Conservation (phyloP, 2,797 vertebrate genomes). For the Chrosomus eos region DNA sequence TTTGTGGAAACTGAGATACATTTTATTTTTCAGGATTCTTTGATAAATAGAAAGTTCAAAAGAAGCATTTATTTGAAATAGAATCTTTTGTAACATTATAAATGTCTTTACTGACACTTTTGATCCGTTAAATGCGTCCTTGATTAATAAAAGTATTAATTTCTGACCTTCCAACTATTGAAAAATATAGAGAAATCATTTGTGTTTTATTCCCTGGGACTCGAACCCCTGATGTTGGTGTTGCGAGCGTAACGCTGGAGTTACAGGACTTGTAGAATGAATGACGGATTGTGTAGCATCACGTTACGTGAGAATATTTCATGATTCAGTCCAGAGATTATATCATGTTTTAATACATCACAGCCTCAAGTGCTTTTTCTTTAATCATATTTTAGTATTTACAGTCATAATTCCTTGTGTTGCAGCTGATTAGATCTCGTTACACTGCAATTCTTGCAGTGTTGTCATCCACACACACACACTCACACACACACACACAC, state of each 20-base stretch:
- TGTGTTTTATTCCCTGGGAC: neutral
- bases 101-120: neutral
- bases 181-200: neutral
- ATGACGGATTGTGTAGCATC: neutral
- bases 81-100: too few relatives aligned
- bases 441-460: neutral
- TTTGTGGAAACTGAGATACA: neutral
- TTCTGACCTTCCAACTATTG: neutral
- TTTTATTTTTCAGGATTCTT: neutral
- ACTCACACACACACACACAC: too few relatives aligned
- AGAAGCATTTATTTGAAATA: neutral
- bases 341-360: neutral
- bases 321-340: neutral
- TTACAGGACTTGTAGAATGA: neutral
- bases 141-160: neutral
- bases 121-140: neutral
- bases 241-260: neutral
- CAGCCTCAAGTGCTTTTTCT: too few relatives aligned
- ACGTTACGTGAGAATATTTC: neutral
- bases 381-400: too few relatives aligned
- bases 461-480: too few relatives aligned
- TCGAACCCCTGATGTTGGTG: neutral
- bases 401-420: neutral
- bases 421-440: neutral
- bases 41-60: neutral